A percentile compares a stretch with the other conserved stretches of the same genome.
phyloP scores from a whole-genome alignment of 2,113 vertebrate genomes.

The Onychorhynchus coronatus region DNA sequence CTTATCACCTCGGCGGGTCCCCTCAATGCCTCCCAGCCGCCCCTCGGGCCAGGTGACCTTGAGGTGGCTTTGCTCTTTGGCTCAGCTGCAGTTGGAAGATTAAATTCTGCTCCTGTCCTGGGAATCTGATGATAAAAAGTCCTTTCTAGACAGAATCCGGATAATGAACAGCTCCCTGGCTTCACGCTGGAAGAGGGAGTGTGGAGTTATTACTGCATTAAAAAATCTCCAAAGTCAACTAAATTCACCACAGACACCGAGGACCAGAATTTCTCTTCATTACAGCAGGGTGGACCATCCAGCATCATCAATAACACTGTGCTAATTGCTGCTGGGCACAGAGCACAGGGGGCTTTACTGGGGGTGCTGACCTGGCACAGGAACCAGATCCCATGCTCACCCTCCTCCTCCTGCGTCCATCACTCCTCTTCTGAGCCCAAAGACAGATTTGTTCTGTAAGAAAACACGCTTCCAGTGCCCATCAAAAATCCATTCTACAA shows the following conservation, averaged over 20 bases:
- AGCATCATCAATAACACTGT: not conserved
- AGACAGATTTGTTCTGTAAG: not conserved
- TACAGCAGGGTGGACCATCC: not conserved
- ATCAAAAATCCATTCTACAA: not conserved
- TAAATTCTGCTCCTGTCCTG: slow-evolving; percentile 60
- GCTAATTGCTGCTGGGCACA: slow-evolving; percentile 40
- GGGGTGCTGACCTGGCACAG: not conserved
- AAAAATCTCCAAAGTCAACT: slow-evolving; percentile 52
- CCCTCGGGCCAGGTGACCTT: slow-evolving; percentile 22
- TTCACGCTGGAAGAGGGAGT: slow-evolving; percentile 9
- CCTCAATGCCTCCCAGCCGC: not conserved
- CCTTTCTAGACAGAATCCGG: slow-evolving; percentile 53
- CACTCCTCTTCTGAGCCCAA: rapidly evolving
- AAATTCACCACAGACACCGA: slow-evolving; percentile 5
- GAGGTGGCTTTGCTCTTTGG: slow-evolving; percentile 39
- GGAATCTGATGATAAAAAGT: slow-evolving; percentile 67
- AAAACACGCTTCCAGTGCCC: rapidly evolving
- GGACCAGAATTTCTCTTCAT: slow-evolving; percentile 38
- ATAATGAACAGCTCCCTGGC: slow-evolving; percentile 66
- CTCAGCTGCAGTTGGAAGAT: slow-evolving; percentile 54
- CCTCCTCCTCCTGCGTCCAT: not conserved
- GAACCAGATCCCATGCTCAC: rapidly evolving
- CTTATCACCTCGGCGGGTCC: rapidly evolving
- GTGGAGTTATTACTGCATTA: slow-evolving; percentile 61
- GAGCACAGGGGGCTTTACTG: not conserved